These are phyloP conservation scores for Malurus cyaneus DNA, from an alignment of 2,113 vertebrate species.

Conservation along the genomic window DNA sequence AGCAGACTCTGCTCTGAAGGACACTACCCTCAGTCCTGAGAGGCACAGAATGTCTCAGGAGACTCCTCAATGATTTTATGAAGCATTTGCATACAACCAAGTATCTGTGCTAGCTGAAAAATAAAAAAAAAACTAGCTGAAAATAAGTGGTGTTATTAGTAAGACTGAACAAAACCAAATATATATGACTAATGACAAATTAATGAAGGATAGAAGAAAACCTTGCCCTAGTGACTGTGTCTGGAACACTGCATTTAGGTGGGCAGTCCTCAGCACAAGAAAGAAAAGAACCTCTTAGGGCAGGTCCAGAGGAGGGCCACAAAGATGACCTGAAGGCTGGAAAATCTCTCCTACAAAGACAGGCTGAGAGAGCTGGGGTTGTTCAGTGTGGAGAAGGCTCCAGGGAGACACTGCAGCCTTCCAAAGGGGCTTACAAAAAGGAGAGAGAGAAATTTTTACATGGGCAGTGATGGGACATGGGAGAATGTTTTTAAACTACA, in stretches of 20 bases:
- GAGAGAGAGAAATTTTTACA: neutral
- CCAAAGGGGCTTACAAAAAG: neutral
- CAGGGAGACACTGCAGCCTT: neutral
- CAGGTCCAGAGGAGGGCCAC: neutral
- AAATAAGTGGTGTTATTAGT: neutral
- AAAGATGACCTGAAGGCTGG: neutral
- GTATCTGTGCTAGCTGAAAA: too few species aligned
- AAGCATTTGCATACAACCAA: neutral
- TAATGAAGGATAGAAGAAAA: neutral
- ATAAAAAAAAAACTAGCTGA: neutral
- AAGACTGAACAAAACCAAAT: neutral
- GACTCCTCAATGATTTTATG: neutral
- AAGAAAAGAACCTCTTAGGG: fast-evolving
- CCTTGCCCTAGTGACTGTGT: neutral
- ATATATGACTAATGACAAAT: neutral
- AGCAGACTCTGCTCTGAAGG: neutral
- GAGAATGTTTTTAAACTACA: neutral
- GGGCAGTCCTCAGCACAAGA: neutral
- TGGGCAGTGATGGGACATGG: neutral
- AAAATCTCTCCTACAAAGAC: neutral
- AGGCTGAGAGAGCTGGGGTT: neutral
- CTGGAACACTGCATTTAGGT: neutral
- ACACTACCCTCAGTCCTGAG: neutral
- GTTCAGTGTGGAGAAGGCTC: neutral
- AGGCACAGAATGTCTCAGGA: neutral